A percentile compares a stretch with the other conserved stretches of the same genome.
These are phyloP conservation scores for Peromyscus maniculatus DNA, from an alignment of 2,113 vertebrate genomes.

Conservation along the genomic window DNA sequence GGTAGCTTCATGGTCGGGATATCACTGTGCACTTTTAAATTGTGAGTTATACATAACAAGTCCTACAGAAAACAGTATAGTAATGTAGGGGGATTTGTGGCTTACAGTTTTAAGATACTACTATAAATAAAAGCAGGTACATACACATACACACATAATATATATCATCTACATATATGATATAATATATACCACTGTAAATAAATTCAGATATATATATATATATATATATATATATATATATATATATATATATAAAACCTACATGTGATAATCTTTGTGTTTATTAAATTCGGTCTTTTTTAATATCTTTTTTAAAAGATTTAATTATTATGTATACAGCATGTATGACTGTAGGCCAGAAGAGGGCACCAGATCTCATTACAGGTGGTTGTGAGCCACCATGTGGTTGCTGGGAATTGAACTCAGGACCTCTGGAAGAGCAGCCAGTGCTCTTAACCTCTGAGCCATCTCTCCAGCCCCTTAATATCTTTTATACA, in stretches of 20 bases:
- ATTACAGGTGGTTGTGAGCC: no score
- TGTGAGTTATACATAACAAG: neutral
- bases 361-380: no score
- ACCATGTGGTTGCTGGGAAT: no score
- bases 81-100: neutral
- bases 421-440: no score
- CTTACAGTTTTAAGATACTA: neutral
- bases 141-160: neutral
- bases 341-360: no score
- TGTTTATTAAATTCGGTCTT: neutral
- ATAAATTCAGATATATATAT: neutral
- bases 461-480: no score
- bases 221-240: neutral
- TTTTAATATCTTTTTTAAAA: neutral
- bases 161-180: neutral
- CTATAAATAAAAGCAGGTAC: neutral
- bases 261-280: neutral
- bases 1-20: neutral
- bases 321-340: no score
- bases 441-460: no score
- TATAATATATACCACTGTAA: neutral
- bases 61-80: neutral
- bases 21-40: neutral
- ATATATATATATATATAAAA: neutral
- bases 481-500: neutral